Base-by-base conservation (phyloP, 2,113 vertebrate species). In the Phyllostomus hastatus region DNA sequence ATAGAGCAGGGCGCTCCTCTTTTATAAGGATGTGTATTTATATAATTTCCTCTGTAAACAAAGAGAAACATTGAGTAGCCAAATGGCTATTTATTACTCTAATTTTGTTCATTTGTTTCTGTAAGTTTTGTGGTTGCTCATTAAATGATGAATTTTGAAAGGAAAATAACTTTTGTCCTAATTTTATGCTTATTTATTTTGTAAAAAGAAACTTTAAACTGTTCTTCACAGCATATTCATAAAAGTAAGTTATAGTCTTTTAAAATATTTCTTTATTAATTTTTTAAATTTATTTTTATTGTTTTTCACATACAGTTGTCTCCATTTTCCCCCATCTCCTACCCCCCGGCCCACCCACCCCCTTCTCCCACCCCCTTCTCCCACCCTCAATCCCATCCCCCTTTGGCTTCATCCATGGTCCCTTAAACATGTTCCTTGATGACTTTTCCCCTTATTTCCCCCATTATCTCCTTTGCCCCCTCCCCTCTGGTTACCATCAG, bases 21-120 rank as follows among this genome's bases (percentile, higher is more conserved):
- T 10, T 0, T 6, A 64, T 99, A 99, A 2, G 99, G 99, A 4
- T 0, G 0, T 1, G 0, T 0, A 12, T 72, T 59, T 69, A 0
- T 0, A 48, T 20, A 33, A 95, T 97, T 98, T 82, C 96, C 97
- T 64, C 98, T 98, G 87, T 59, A 70, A 90, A 92, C 41, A 94
- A 92, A 69, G 14, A 92, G 73, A 69, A 91, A 84, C 22, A 78
- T 2, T 50, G 24, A 38, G 75, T 78, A 96, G 38, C 2, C 54
- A 94, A 70, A 33, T 61, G 41, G 8, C 3, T 87, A 43, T 90
- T 46, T 52, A 78, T 46, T 67, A 67, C 72, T 86, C 43, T 48
- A 46, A 67, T 46, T 86, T 83, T 83, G 38, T 80, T 1, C 16
- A 41, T 72, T 16, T 15, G 59, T 48, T 57, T 67, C 38, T 64